Conservation (phyloP, 2,113 vertebrate genomes). For the Alectura lathami region DNA sequence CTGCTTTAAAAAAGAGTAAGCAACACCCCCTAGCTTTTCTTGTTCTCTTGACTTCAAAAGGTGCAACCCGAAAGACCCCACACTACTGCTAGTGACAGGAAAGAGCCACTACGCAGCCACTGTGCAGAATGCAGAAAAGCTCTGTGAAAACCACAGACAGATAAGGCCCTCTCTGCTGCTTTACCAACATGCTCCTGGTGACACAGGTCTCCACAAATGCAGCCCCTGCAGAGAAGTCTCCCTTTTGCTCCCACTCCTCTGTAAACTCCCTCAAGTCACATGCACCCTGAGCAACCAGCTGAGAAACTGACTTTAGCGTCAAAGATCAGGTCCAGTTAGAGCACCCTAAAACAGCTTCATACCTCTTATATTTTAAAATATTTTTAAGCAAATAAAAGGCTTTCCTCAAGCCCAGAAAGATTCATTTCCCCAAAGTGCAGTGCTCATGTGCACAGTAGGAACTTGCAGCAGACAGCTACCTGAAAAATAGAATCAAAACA, state of each 20-base stretch:
- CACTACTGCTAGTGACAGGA: background rate
- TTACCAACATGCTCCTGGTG: background rate
- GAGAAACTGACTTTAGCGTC: fast-evolving
- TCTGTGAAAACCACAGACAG: background rate
- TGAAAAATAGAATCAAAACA: background rate
- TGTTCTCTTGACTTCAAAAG: background rate
- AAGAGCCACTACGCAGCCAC: background rate
- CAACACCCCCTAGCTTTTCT: background rate
- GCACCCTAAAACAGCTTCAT: fast-evolving
- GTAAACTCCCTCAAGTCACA: fast-evolving
- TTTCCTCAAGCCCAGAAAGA: background rate
- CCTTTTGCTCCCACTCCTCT: background rate
- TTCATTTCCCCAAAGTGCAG: background rate
- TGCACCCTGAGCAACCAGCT: background rate
- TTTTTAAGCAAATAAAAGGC: background rate
- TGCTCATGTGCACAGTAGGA: background rate
- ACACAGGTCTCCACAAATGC: background rate
- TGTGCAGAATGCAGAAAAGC: background rate
- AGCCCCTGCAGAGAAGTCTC: background rate
- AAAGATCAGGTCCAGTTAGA: background rate
- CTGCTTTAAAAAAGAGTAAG: background rate
- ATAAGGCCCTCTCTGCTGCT: background rate
- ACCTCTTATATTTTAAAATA: background rate
- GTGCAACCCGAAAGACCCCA: background rate
- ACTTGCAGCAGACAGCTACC: background rate